Conservation (phyloP, 2,797 vertebrate species). For the Champsocephalus esox region DNA sequence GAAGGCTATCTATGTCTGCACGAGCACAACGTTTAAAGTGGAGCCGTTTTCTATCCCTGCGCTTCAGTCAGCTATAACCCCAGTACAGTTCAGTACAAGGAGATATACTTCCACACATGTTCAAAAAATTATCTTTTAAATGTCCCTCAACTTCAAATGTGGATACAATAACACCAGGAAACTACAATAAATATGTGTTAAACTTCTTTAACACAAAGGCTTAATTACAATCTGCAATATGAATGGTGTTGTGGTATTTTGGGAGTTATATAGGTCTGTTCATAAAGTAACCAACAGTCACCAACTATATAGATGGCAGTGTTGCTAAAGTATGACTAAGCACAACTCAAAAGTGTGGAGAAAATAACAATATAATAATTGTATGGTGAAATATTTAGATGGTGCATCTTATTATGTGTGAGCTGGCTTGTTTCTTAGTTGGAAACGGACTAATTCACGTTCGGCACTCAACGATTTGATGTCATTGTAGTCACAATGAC, state of each 20-base stretch:
- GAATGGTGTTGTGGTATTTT: background rate
- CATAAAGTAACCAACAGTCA: background rate
- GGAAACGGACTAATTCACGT: background rate
- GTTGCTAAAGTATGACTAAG: background rate
- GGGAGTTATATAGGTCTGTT: background rate
- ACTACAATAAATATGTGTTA: background rate
- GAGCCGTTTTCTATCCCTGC: slow-evolving; percentile 16
- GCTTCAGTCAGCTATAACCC: slow-evolving; percentile 10
- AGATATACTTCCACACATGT: background rate
- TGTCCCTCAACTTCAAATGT: background rate
- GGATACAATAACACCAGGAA: background rate
- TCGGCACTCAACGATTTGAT: background rate
- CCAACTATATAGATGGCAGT: background rate
- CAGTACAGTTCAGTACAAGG: background rate
- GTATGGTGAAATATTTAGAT: background rate
- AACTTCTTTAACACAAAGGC: background rate
- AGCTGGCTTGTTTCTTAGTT: background rate
- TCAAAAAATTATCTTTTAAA: background rate
- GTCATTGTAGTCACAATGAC: too few relatives aligned
- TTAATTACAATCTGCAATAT: background rate
- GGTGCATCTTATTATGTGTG: background rate
- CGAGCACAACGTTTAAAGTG: background rate
- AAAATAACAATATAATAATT: background rate
- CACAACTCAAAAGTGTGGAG: too few relatives aligned
- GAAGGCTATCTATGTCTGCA: background rate